phyloP scores from a whole-genome alignment of 2,113 vertebrate genomes.

The Podiceps cristatus region DNA sequence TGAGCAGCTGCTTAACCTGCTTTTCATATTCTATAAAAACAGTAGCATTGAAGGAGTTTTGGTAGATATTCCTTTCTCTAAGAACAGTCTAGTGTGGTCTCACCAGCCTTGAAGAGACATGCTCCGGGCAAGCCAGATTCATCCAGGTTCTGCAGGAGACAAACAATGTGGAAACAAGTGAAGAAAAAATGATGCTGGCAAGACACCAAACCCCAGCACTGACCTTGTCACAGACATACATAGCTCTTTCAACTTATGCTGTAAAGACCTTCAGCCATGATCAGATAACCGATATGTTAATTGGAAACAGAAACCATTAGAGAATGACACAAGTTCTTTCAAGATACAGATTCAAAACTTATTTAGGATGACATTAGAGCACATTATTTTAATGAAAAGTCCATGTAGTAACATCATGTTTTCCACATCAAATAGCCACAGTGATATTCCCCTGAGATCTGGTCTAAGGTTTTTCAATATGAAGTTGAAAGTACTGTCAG shows the following conservation, averaged over 20 bases:
- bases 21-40: background rate
- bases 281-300: background rate
- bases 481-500: background rate
- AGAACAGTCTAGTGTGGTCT: background rate
- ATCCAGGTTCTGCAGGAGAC: background rate
- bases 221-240: background rate
- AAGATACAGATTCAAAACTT: background rate
- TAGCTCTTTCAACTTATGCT: background rate
- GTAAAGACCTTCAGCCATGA: background rate
- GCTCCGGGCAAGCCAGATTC: background rate
- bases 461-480: background rate
- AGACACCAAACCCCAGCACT: background rate
- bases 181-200: background rate
- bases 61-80: background rate
- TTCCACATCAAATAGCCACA: background rate
- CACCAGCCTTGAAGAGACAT: background rate
- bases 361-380: background rate
- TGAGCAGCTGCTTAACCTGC: background rate
- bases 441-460: background rate
- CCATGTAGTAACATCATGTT: background rate
- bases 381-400: background rate
- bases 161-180: background rate
- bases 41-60: background rate
- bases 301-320: background rate
- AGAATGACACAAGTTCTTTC: background rate